These are phyloP conservation scores for Mirounga angustirostris DNA, from an alignment of 2,113 vertebrate genomes.

Conservation along the genomic window DNA sequence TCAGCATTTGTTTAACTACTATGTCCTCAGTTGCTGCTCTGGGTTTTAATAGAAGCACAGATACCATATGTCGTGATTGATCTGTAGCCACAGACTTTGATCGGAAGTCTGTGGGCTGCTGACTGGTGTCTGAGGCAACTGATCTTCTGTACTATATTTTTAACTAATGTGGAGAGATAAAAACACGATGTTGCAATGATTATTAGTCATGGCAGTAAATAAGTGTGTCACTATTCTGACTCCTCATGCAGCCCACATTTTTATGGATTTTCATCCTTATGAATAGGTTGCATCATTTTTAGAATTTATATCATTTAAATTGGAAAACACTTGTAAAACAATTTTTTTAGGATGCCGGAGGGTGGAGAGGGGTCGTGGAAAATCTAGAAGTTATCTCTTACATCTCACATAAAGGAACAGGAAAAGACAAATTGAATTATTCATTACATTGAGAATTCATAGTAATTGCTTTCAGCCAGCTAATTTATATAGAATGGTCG, in stretches of 20 bases:
- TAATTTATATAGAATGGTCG: neutral
- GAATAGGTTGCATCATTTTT: slow-evolving; percentile 47
- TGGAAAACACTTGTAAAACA: slow-evolving; percentile 26
- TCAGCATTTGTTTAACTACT: neutral
- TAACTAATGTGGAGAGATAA: slow-evolving; percentile 53
- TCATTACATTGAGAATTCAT: slow-evolving; percentile 18
- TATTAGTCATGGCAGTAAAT: slow-evolving; percentile 64
- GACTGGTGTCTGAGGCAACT: slow-evolving; percentile 58
- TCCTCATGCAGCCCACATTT: slow-evolving; percentile 37
- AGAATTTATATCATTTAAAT: slow-evolving; percentile 50
- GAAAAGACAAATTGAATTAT: neutral
- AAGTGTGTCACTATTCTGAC: slow-evolving; percentile 46
- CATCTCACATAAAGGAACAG: neutral
- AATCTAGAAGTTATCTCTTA: slow-evolving; percentile 25
- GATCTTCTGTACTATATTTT: slow-evolving; percentile 69
- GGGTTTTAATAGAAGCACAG: slow-evolving; percentile 18
- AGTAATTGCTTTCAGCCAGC: neutral
- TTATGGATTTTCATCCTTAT: slow-evolving; percentile 34
- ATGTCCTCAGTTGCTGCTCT: neutral
- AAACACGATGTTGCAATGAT: slow-evolving; percentile 30
- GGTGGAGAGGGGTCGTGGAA: neutral
- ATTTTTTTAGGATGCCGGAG: neutral
- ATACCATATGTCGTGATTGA: neutral
- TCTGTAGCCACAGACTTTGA: slow-evolving; percentile 48
- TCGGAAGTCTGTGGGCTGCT: slow-evolving; percentile 62